Evolutionary conservation across 2,888 invertebrate species (phyloP).

Genomic region (Tenodera sinensis): DNA sequence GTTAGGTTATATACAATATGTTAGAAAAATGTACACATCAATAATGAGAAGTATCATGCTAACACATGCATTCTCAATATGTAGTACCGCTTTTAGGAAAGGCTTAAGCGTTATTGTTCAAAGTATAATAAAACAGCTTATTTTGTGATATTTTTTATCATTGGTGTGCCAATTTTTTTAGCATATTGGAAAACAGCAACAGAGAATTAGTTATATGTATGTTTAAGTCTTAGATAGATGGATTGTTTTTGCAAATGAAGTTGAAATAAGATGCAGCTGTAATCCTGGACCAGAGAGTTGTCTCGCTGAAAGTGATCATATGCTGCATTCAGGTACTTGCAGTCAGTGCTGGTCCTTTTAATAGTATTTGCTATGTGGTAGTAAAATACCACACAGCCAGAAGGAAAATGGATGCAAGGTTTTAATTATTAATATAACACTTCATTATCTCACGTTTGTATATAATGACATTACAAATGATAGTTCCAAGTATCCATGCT

Average conservation of each 20-base stretch:
- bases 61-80: not conserved
- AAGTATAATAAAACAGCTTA: not conserved
- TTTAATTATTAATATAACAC: not conserved
- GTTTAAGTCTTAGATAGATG: not conserved
- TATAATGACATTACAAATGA: not conserved
- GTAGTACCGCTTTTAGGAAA: not conserved
- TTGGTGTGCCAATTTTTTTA: not conserved
- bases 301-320: not conserved
- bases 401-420: conserved; percentile 7
- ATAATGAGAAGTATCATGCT: not conserved
- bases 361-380: conserved; percentile 6
- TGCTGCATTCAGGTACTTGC: conserved; percentile 11
- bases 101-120: not conserved
- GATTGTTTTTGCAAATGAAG: not conserved
- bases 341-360: conserved; percentile 12
- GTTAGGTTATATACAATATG: not conserved
- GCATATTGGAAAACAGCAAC: not conserved
- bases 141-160: not conserved
- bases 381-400: not conserved
- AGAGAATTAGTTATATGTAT: not conserved
- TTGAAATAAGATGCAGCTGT: not conserved
- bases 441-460: not conserved
- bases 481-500: not conserved
- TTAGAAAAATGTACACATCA: not conserved
- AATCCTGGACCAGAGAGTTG: not conserved